These are phyloP conservation scores for Hypselothyrea guttata DNA, from an alignment of 2,888 invertebrate genomes.

Conservation along the genomic window DNA sequence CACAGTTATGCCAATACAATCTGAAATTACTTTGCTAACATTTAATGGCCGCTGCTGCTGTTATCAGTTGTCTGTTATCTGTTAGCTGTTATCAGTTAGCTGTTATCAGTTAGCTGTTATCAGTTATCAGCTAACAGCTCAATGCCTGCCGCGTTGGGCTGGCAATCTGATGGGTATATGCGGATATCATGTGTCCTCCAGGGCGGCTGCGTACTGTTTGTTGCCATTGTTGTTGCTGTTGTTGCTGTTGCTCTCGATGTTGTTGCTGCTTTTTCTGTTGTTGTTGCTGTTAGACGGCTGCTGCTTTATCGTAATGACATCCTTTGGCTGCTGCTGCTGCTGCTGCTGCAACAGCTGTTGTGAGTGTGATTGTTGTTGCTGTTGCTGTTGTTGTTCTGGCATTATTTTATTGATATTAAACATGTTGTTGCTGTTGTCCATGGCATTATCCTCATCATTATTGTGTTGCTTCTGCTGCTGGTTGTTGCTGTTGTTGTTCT, in stretches of 20 bases:
- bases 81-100: constrained; percentile 3
- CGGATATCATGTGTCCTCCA: constrained; percentile 70
- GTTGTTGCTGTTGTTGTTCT: constrained; percentile 59
- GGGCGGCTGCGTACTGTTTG: constrained; percentile 49
- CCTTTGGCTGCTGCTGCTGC: constrained; percentile 67
- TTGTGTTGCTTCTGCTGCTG: constrained; percentile 47
- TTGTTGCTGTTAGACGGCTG: constrained; percentile 54
- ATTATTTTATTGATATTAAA: constrained; percentile 50
- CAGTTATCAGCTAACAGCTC: constrained; percentile 23
- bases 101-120: constrained; percentile 11
- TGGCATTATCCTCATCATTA: constrained; percentile 38
- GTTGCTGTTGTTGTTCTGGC: constrained; percentile 42
- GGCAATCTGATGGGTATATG: constrained; percentile 68
- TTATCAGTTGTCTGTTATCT: constrained; percentile 5
- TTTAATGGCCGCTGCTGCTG: constrained; percentile 8
- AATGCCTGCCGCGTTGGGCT: constrained; percentile 67
- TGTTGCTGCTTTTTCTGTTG: constrained; percentile 23
- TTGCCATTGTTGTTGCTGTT: constrained; percentile 38
- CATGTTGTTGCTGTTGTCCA: constrained; percentile 45
- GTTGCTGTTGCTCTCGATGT: constrained; percentile 26
- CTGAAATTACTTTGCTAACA: constrained; percentile 28
- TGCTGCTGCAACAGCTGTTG: constrained; percentile 29
- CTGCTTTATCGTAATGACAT: constrained; percentile 77
- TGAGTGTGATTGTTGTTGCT: constrained; percentile 36
- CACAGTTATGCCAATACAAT: constrained; percentile 37